Evolutionary conservation across 2,797 vertebrate species (phyloP).

Genomic region (Protosalanx chinensis): DNA sequence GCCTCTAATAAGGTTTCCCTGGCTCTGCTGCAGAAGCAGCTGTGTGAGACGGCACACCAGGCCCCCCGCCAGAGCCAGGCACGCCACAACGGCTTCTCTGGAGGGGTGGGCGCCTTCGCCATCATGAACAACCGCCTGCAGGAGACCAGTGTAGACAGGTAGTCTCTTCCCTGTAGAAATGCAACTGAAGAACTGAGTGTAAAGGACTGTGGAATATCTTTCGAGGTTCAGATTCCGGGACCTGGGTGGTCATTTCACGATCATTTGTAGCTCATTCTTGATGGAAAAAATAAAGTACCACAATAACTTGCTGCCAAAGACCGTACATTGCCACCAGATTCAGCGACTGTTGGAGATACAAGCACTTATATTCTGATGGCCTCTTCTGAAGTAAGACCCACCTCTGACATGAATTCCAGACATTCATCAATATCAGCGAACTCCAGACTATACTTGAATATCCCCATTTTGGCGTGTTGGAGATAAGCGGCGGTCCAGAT

Average conservation of each 20-base stretch:
- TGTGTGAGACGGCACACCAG: constrained; percentile 78
- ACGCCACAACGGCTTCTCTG: constrained; percentile 76
- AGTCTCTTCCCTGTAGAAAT: constrained; percentile 40
- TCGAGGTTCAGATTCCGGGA: not conserved
- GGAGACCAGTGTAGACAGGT: constrained; percentile 79
- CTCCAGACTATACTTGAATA: constrained; percentile 5
- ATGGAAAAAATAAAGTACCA: not conserved
- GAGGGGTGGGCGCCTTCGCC: constrained; percentile 75
- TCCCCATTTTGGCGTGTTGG: constrained; percentile 31
- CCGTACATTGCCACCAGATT: not conserved
- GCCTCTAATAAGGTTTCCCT: constrained; percentile 78
- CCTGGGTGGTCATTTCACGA: not conserved
- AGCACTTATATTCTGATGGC: not conserved
- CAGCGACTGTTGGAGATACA: not conserved
- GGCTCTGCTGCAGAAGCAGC: constrained; percentile 77
- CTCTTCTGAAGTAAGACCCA: not conserved
- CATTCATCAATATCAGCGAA: constrained; percentile 22
- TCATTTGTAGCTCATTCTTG: not conserved
- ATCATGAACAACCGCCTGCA: constrained; percentile 82
- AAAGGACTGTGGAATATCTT: not conserved
- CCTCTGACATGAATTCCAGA: constrained; percentile 16
- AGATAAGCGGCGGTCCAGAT: constrained; percentile 23
- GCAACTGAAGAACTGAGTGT: not conserved
- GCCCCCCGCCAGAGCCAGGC: constrained; percentile 70
- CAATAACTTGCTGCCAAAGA: not conserved